Conservation (phyloP, 2,888 invertebrate species). For the Amphipyra tragopoginis region DNA sequence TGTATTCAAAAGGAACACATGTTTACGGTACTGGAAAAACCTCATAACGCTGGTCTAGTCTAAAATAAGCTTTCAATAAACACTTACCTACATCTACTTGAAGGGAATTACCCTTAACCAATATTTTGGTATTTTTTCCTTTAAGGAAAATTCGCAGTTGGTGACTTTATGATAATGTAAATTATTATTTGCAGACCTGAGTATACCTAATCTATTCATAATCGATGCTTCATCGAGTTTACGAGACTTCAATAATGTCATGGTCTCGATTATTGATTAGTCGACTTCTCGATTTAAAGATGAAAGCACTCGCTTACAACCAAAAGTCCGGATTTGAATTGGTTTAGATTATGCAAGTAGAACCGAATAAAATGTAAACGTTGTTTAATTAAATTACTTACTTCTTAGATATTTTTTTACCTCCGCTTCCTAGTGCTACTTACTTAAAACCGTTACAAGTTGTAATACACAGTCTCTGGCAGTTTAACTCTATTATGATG, state of each 20-base stretch:
- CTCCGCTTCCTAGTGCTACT: not conserved
- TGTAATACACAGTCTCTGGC: conserved; percentile 15
- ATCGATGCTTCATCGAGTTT: conserved; percentile 5
- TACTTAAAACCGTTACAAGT: conserved; percentile 17
- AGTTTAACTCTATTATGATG: conserved; percentile 22
- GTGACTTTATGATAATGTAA: conserved; percentile 11
- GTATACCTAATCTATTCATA: conserved; percentile 8
- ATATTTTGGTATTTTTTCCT: conserved; percentile 35
- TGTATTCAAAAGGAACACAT: too few relatives aligned
- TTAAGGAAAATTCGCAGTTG: conserved; percentile 28
- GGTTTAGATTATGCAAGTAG: not conserved
- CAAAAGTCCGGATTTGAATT: conserved; percentile 1
- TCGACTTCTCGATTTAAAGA: conserved; percentile 7
- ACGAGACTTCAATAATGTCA: not conserved
- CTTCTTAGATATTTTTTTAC: conserved; percentile 3
- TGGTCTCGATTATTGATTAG: conserved; percentile 7
- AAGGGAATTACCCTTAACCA: conserved; percentile 29
- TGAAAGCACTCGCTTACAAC: conserved; percentile 6
- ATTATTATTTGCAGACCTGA: conserved; percentile 3
- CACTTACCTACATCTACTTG: conserved; percentile 3
- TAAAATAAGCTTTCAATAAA: conserved; percentile 18
- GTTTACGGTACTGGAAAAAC: conserved; percentile 15
- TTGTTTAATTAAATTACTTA: not conserved
- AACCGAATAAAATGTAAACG: not conserved
- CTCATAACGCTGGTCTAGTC: not conserved